These are phyloP conservation scores for Gorsachius goisagi DNA, from an alignment of 2,113 vertebrate genomes.

Conservation along the genomic window DNA sequence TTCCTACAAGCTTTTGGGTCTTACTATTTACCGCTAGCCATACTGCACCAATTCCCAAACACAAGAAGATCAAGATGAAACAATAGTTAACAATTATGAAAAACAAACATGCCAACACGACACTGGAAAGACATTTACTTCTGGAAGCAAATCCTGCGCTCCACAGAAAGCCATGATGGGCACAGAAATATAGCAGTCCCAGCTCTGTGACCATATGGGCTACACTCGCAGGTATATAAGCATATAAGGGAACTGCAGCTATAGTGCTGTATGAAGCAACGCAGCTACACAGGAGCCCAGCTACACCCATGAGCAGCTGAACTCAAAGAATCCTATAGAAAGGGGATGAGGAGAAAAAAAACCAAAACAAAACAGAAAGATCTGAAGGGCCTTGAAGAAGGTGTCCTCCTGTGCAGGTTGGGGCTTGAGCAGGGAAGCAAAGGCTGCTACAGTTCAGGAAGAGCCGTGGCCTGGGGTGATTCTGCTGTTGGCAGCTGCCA, in stretches of 20 bases:
- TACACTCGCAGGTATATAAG: neutral
- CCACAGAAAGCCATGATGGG: neutral
- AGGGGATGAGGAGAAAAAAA: neutral
- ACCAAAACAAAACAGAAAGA: neutral
- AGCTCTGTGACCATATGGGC: neutral
- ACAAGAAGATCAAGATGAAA: neutral
- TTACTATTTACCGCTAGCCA: neutral
- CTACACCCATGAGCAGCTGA: neutral
- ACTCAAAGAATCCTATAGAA: neutral
- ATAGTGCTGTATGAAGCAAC: neutral
- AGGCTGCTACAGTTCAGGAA: neutral
- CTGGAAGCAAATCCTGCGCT: neutral
- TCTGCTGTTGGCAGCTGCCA: neutral
- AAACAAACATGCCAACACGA: neutral
- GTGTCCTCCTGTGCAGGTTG: neutral
- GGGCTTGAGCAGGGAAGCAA: neutral
- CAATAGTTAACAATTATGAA: neutral
- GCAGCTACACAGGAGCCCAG: neutral
- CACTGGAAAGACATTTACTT: neutral
- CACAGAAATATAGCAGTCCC: neutral
- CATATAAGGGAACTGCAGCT: fast-evolving
- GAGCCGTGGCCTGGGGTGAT: fast-evolving
- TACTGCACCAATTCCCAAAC: neutral
- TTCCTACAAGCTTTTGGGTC: neutral
- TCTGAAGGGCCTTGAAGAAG: neutral